phyloP scores from a whole-genome alignment of 2,888 invertebrate species.

The Bellardia pandia region DNA sequence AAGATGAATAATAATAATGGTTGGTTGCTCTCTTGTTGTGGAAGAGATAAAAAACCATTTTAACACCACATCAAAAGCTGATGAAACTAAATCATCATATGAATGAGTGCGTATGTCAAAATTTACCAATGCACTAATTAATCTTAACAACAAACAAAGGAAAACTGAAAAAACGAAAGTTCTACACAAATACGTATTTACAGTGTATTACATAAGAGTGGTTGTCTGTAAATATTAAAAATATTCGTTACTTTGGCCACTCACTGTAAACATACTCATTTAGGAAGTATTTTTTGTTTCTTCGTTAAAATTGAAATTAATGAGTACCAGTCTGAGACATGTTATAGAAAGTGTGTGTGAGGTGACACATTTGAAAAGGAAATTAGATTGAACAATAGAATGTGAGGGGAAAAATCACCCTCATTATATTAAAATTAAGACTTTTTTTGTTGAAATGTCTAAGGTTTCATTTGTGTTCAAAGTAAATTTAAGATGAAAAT shows the following conservation, averaged over 20 bases:
- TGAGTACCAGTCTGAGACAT: slow-evolving; percentile 65
- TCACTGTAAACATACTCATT: slow-evolving; percentile 45
- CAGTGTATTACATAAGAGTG: slow-evolving; percentile 20
- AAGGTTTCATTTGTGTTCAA: slow-evolving; percentile 67
- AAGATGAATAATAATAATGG: slow-evolving; percentile 15
- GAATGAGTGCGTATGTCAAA: slow-evolving; percentile 71
- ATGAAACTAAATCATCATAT: slow-evolving; percentile 64
- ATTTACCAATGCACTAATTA: slow-evolving; percentile 70
- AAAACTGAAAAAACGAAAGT: slow-evolving; percentile 6
- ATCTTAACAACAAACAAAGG: slow-evolving; percentile 60
- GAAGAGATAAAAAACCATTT: slow-evolving; percentile 68
- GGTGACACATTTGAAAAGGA: slow-evolving; percentile 64
- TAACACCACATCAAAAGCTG: slow-evolving; percentile 70
- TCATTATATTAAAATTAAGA: slow-evolving; percentile 70
- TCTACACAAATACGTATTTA: slow-evolving; percentile 9
- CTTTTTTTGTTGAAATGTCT: slow-evolving; percentile 56
- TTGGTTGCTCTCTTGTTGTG: slow-evolving; percentile 52
- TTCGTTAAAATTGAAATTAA: slow-evolving; percentile 68
- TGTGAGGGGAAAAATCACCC: slow-evolving; percentile 44
- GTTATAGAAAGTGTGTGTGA: slow-evolving; percentile 42
- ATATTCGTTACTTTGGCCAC: neutral
- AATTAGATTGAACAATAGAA: slow-evolving; percentile 51
- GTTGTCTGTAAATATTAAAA: too few species aligned
- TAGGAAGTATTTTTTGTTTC: slow-evolving; percentile 25
- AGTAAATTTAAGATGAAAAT: slow-evolving; percentile 55